phyloP scores from a whole-genome alignment of 1,140 invertebrate species.

The Drosophila chauvacae region DNA sequence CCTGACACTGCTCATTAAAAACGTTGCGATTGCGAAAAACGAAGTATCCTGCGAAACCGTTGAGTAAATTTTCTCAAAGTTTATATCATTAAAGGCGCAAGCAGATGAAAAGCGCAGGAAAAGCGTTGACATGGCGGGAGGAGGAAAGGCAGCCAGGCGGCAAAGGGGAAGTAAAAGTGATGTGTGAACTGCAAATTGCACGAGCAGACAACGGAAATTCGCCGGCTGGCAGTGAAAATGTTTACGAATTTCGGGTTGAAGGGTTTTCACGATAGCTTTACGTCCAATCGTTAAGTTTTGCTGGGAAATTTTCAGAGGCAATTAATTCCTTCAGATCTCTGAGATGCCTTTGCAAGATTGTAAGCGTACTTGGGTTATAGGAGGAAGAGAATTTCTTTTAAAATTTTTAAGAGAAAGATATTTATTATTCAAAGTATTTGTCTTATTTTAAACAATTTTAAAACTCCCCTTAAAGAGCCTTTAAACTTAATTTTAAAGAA shows the following conservation, averaged over 20 bases:
- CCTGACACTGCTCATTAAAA: constrained; percentile 24
- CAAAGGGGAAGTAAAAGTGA: constrained; percentile 21
- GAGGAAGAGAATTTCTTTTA: neutral
- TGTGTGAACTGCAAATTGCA: constrained; percentile 47
- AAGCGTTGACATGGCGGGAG: constrained; percentile 2
- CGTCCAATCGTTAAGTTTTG: constrained; percentile 16
- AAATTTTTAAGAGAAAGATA: no score
- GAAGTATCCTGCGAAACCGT: neutral
- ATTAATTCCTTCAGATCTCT: constrained; percentile 2
- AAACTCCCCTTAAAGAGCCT: no score
- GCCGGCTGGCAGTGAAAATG: constrained; percentile 38
- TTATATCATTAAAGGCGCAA: constrained; percentile 25
- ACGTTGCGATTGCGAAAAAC: constrained; percentile 15
- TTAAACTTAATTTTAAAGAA: neutral
- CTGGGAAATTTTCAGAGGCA: constrained; percentile 16
- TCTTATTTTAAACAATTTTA: neutral
- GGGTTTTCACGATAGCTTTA: neutral
- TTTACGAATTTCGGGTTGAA: constrained; percentile 24
- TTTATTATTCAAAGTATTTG: no score
- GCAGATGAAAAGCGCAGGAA: constrained; percentile 14
- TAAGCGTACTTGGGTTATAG: neutral
- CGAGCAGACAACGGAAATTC: constrained; percentile 37
- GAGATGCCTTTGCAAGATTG: constrained; percentile 6
- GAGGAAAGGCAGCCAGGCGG: neutral
- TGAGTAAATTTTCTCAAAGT: constrained; percentile 29